Evolutionary conservation across 2,113 vertebrate species (phyloP).

Genomic region (Amia ocellicauda): DNA sequence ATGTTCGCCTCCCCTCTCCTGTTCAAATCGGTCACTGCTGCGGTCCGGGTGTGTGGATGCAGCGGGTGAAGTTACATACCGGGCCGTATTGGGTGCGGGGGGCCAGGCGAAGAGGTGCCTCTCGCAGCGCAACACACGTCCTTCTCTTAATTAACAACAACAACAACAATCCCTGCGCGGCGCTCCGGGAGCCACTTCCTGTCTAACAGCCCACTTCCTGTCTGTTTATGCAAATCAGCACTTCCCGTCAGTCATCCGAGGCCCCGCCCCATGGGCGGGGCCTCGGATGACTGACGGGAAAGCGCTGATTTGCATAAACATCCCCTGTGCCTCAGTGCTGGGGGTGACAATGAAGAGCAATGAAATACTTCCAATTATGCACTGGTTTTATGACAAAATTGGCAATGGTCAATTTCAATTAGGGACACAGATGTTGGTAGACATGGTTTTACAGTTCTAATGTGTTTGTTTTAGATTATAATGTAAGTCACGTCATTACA

Average conservation of each 20-base stretch:
- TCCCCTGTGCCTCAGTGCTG: neutral
- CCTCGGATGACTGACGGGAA: slow-evolving; percentile 27
- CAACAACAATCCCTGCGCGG: too few species aligned
- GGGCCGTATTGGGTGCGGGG: neutral
- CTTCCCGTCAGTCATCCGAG: slow-evolving; percentile 54
- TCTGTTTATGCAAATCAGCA: slow-evolving; percentile 23
- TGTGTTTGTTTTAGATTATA: too few species aligned
- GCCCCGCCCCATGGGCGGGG: slow-evolving; percentile 49
- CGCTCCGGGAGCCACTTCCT: too few species aligned
- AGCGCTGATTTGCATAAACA: slow-evolving; percentile 31
- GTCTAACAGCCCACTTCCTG: slow-evolving; percentile 31
- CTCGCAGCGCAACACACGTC: neutral
- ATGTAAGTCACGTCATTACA: too few species aligned
- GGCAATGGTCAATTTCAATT: too few species aligned
- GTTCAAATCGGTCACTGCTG: neutral
- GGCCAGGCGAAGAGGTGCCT: neutral
- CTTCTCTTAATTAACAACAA: too few species aligned
- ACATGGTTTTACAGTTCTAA: too few species aligned
- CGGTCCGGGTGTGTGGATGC: neutral
- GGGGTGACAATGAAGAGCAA: too few species aligned
- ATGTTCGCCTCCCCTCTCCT: slow-evolving; percentile 40
- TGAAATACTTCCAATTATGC: too few species aligned
- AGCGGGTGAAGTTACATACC: neutral
- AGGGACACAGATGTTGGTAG: too few species aligned
- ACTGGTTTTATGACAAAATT: too few species aligned